phyloP scores from a whole-genome alignment of 2,888 invertebrate genomes.

The Aporophyla lueneburgensis region DNA sequence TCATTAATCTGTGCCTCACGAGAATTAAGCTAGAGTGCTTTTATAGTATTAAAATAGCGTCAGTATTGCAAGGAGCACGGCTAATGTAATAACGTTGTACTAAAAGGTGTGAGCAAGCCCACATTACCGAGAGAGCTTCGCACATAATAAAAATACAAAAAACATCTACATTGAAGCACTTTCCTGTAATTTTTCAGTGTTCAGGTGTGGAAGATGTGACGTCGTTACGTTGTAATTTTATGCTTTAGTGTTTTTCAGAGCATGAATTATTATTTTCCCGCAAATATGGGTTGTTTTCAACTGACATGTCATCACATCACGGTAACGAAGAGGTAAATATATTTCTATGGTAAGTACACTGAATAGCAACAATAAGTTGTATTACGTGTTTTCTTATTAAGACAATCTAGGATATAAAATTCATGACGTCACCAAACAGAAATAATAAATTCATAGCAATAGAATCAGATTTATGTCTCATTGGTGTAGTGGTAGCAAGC shows the following conservation, averaged over 20 bases:
- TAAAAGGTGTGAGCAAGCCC: slow-evolving; percentile 63
- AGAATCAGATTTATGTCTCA: not conserved
- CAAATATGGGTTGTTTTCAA: not conserved
- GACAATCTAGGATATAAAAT: not conserved
- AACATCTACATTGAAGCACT: slow-evolving; percentile 57
- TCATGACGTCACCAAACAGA: not conserved
- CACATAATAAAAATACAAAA: slow-evolving; percentile 61
- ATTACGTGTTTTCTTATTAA: not conserved
- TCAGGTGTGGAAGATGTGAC: slow-evolving; percentile 39
- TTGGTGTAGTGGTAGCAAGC: too few species aligned
- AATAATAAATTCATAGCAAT: not conserved
- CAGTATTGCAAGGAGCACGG: slow-evolving; percentile 55
- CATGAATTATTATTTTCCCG: not conserved
- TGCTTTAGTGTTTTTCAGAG: slow-evolving; percentile 31
- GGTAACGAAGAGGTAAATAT: not conserved
- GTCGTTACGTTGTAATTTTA: slow-evolving; percentile 36
- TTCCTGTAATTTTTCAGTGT: slow-evolving; percentile 56
- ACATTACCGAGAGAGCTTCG: slow-evolving; percentile 69
- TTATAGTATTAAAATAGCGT: slow-evolving; percentile 58
- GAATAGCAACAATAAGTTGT: not conserved
- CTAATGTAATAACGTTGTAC: slow-evolving; percentile 64
- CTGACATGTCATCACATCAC: not conserved
- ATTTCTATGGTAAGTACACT: not conserved
- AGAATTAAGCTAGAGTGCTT: slow-evolving; percentile 56
- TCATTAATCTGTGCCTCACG: slow-evolving; percentile 5